phyloP scores from a whole-genome alignment of 2,113 vertebrate genomes.

The Scomber scombrus region DNA sequence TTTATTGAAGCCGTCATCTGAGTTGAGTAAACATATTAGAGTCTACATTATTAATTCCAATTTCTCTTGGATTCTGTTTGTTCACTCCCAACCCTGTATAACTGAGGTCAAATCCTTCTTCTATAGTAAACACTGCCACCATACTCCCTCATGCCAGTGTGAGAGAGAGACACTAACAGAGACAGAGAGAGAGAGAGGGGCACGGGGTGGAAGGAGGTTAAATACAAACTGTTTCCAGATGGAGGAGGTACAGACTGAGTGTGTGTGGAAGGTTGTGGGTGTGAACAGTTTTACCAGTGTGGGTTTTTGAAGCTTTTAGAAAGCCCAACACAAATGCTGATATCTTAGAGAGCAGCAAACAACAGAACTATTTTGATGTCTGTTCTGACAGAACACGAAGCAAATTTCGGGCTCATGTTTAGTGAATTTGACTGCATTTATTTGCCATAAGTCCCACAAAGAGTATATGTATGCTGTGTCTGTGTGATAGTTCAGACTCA shows the following conservation, averaged over 20 bases:
- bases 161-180: conserved; percentile 3
- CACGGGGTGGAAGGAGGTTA: conserved; percentile 14
- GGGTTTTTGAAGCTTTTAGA: background rate
- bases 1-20: conserved; percentile 79
- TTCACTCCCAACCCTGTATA: conserved; percentile 37
- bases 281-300: too few relatives aligned
- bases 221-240: conserved; percentile 46
- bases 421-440: too few relatives aligned
- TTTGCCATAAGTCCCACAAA: too few relatives aligned
- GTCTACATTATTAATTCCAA: conserved; percentile 84
- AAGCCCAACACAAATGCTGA: background rate
- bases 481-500: too few relatives aligned
- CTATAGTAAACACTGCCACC: conserved; percentile 35
- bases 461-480: too few relatives aligned
- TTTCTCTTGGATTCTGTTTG: conserved; percentile 74
- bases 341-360: background rate
- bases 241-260: background rate
- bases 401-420: background rate
- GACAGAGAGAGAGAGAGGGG: conserved; percentile 51
- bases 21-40: conserved; percentile 79
- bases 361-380: background rate
- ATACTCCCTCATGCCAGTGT: background rate
- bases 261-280: background rate
- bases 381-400: background rate
- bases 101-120: conserved; percentile 62